Conservation (phyloP, 2,888 invertebrate genomes). For the Hirtodrosophila duncani region DNA sequence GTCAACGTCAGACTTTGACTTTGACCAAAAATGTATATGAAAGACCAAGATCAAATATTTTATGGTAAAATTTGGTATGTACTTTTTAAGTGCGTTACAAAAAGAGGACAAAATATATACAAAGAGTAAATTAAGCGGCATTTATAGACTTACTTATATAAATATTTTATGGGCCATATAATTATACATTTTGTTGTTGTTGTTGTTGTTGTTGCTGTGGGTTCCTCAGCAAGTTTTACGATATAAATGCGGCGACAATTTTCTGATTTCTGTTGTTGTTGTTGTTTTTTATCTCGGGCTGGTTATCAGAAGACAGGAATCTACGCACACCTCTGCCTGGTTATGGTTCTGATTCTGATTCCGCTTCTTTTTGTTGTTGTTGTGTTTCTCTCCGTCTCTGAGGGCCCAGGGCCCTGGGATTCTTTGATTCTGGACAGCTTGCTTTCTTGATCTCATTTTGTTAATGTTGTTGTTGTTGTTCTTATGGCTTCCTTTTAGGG, state of each 20-base stretch:
- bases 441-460: no score
- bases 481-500: conserved; percentile 43
- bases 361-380: no score
- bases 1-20: no score
- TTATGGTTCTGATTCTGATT: no score
- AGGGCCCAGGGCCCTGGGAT: conserved; percentile 11
- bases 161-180: conserved; percentile 68
- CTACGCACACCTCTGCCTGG: conserved; percentile 49
- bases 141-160: conserved; percentile 69
- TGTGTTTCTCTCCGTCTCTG: conserved; percentile 38
- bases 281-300: conserved; percentile 16
- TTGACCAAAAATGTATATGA: no score
- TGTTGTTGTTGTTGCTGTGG: conserved; percentile 30
- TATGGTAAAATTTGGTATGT: no score
- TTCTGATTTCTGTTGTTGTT: conserved; percentile 10
- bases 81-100: conserved; percentile 51
- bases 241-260: conserved; percentile 39
- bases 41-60: no score
- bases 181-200: conserved; percentile 44
- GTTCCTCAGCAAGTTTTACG: conserved; percentile 45
- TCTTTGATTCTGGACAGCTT: conserved; percentile 16
- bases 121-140: conserved; percentile 64
- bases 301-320: conserved; percentile 42
- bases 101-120: no score
- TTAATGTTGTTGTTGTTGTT: no score